Evolutionary conservation across 1,140 invertebrate species (phyloP).

Genomic region (Atta cephalotes): DNA sequence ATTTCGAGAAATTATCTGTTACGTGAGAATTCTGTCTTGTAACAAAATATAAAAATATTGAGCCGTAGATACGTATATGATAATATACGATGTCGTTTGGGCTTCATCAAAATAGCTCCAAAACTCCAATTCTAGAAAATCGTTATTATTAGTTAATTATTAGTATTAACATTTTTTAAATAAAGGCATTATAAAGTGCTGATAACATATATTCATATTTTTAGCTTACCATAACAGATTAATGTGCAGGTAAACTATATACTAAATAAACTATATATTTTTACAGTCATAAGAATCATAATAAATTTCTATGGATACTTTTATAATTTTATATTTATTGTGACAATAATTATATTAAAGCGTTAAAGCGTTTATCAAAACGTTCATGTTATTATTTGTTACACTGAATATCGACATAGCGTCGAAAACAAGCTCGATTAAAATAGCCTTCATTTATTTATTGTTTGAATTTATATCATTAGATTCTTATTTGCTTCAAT

Average conservation of each 20-base stretch:
- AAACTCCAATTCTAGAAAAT: constrained; percentile 71
- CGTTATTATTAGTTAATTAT: neutral
- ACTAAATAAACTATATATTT: neutral
- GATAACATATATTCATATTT: constrained; percentile 40
- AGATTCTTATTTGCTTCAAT: too few relatives aligned
- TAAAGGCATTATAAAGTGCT: constrained; percentile 8
- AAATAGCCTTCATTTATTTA: too few relatives aligned
- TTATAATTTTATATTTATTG: too few relatives aligned
- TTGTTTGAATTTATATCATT: too few relatives aligned
- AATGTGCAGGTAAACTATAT: constrained; percentile 73
- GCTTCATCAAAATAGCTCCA: constrained; percentile 51
- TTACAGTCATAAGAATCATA: too few relatives aligned
- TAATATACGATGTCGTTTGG: constrained; percentile 18
- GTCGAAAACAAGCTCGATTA: too few relatives aligned
- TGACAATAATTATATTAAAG: too few relatives aligned
- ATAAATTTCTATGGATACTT: too few relatives aligned
- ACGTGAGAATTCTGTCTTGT: neutral
- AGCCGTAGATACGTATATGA: constrained; percentile 68
- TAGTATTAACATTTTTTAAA: constrained; percentile 11
- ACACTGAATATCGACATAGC: too few relatives aligned
- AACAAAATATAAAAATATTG: constrained; percentile 79
- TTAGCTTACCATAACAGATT: constrained; percentile 75
- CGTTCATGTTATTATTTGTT: too few relatives aligned
- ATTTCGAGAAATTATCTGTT: too few relatives aligned
- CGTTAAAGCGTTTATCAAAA: too few relatives aligned